A percentile compares a stretch with the other conserved stretches of the same genome.
Conservation (phyloP, 2,113 vertebrate species). For the Macquaria ambigua region DNA sequence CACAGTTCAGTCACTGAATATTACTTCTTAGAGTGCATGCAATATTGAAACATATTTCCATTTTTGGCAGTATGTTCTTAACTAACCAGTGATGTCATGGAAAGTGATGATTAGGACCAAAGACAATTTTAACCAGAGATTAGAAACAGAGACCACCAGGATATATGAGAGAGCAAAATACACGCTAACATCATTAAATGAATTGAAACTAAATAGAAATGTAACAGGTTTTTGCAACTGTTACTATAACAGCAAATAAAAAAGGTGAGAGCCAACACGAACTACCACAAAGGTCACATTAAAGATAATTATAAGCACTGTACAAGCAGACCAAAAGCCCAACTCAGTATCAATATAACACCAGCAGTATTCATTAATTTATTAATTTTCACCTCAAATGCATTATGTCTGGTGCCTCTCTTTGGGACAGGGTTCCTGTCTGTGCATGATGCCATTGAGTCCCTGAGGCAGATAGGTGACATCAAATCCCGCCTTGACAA, state of each 20-base stretch:
- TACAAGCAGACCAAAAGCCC: neutral
- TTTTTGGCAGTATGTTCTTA: neutral
- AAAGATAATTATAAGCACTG: neutral
- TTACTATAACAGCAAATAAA: neutral
- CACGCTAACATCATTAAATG: neutral
- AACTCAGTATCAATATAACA: neutral
- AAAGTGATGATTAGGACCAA: conserved; percentile 3
- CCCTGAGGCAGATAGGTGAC: conserved; percentile 87
- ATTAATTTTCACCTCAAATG: neutral
- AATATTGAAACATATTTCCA: conserved; percentile 1
- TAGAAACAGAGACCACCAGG: neutral
- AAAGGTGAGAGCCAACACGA: neutral
- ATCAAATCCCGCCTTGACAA: conserved; percentile 87
- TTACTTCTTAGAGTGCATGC: neutral
- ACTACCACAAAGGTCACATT: neutral
- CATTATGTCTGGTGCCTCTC: neutral
- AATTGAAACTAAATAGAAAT: neutral
- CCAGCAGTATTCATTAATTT: neutral
- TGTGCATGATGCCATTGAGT: conserved; percentile 85
- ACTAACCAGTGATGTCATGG: neutral
- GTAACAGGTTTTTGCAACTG: neutral
- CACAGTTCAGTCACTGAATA: neutral
- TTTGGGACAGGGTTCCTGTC: conserved; percentile 86
- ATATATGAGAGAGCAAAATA: neutral
- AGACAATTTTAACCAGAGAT: neutral